Conservation (phyloP, 2,113 vertebrate genomes). For the Carlito syrichta region DNA sequence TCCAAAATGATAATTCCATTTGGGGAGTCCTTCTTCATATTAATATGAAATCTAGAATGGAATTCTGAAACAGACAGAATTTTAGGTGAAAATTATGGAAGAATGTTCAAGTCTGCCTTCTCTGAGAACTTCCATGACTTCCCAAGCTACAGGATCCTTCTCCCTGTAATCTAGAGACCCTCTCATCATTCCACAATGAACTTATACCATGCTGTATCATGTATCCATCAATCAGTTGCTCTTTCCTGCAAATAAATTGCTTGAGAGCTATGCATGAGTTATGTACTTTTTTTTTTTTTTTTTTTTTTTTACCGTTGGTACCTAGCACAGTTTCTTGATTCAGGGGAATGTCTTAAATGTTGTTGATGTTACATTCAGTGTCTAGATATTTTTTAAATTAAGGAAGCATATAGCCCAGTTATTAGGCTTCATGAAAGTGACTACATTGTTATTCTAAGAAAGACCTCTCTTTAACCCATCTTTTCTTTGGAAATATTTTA, state of each 20-base stretch:
- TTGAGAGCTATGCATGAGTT: neutral
- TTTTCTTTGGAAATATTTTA: neutral
- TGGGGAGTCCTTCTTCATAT: too few relatives aligned
- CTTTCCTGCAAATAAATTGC: neutral
- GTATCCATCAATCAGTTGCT: neutral
- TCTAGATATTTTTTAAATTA: neutral
- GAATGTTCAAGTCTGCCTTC: neutral
- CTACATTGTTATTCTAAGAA: neutral
- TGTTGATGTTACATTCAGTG: neutral
- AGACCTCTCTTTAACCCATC: neutral
- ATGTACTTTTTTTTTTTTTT: neutral
- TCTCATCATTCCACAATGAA: neutral
- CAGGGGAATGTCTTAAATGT: neutral
- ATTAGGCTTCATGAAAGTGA: neutral
- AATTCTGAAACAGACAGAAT: neutral
- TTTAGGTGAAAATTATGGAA: neutral
- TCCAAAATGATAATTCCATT: too few relatives aligned
- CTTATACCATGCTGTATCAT: neutral
- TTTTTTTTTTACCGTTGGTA: neutral
- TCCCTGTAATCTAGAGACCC: neutral
- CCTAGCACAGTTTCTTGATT: neutral
- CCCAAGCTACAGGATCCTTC: neutral
- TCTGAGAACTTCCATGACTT: neutral
- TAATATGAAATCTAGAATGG: too few relatives aligned
- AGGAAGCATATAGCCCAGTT: neutral